Conservation (phyloP, 2,113 vertebrate genomes). For the Syrrhaptes paradoxus region DNA sequence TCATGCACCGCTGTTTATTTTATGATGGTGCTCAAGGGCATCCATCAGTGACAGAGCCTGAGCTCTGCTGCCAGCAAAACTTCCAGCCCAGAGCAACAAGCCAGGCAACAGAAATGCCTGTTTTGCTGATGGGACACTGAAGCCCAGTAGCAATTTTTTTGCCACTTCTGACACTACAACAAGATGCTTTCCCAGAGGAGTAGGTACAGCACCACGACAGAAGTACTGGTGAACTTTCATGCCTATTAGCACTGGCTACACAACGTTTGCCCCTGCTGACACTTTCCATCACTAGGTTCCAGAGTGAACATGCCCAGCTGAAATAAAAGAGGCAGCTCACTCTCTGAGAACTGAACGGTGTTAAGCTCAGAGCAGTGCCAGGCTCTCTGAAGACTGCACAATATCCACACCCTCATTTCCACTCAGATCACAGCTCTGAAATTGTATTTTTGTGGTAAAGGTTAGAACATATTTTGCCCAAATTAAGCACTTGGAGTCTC, state of each 20-base stretch:
- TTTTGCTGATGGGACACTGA: neutral
- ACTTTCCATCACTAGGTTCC: neutral
- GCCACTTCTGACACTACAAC: neutral
- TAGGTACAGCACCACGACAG: neutral
- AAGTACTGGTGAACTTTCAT: neutral
- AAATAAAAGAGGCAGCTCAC: neutral
- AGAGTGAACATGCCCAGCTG: neutral
- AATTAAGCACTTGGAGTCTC: neutral
- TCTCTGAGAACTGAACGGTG: neutral
- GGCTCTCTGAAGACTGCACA: neutral
- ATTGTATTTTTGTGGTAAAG: neutral
- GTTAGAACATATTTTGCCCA: neutral
- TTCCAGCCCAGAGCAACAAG: neutral
- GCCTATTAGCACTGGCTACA: neutral
- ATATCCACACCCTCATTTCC: neutral
- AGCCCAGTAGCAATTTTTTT: neutral
- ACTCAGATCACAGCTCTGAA: neutral
- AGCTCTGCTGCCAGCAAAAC: neutral
- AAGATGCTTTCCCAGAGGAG: neutral
- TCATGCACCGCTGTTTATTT: no score
- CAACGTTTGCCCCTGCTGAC: neutral
- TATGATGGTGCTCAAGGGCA: neutral
- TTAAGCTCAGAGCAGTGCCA: neutral
- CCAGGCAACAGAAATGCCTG: neutral
- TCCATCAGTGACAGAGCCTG: neutral